Conservation (phyloP, 2,797 vertebrate species). For the Ceryle rudis region DNA sequence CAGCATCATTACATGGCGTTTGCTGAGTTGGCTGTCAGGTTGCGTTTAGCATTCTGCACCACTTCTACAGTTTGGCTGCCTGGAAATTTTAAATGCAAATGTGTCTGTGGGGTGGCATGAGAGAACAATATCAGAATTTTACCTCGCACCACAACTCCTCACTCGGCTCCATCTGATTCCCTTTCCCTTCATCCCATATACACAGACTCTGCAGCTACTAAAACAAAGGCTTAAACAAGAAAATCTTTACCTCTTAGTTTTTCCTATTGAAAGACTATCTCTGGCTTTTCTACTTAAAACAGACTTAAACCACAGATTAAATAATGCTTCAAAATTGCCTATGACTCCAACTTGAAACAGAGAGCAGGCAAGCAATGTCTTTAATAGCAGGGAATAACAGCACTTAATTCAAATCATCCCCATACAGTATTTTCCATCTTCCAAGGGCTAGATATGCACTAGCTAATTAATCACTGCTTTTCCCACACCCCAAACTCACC, state of each 20-base stretch:
- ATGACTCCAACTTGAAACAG: neutral
- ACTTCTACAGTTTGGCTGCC: neutral
- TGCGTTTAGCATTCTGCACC: constrained; percentile 31
- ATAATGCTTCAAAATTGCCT: neutral
- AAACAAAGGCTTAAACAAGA: neutral
- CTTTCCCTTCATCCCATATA: neutral
- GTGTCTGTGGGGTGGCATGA: neutral
- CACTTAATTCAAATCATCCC: neutral
- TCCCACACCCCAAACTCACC: neutral
- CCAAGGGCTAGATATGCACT: neutral
- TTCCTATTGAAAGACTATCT: neutral
- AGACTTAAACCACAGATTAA: neutral
- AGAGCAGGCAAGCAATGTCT: neutral
- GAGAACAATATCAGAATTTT: constrained; percentile 23
- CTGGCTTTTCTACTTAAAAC: neutral
- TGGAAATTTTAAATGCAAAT: constrained; percentile 53
- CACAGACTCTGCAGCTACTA: neutral
- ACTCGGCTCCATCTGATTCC: rapidly evolving
- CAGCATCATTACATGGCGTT: rapidly evolving
- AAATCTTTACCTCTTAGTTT: neutral
- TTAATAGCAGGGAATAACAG: neutral
- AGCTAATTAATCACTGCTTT: neutral
- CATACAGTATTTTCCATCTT: neutral
- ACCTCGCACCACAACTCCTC: neutral
- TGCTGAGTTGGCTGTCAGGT: neutral